Evolutionary conservation across 2,113 vertebrate species (phyloP).

Genomic region (Corvus cornix): DNA sequence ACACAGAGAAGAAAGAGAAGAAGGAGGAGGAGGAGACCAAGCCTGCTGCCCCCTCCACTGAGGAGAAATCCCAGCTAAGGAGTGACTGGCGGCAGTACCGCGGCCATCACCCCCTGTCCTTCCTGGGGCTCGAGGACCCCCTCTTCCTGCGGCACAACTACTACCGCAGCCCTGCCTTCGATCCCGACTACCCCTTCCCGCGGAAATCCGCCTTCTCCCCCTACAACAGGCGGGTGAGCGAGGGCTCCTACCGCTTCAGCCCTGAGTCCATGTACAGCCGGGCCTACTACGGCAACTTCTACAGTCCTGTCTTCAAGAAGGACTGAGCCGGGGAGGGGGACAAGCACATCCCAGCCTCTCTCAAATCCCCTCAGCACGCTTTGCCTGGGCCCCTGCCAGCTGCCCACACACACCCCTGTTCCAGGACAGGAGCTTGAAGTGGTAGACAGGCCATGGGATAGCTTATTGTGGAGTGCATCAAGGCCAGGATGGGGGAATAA

Average conservation of each 20-base stretch:
- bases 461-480: background rate
- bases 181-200: background rate
- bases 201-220: conserved; percentile 32
- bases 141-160: conserved; percentile 23
- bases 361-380: background rate
- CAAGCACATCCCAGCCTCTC: accelerated
- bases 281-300: conserved; percentile 54
- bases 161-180: conserved; percentile 30
- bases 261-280: conserved; percentile 64
- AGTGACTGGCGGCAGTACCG: conserved; percentile 34
- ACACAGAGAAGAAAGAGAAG: background rate
- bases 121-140: conserved; percentile 64
- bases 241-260: conserved; percentile 75
- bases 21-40: conserved; percentile 22
- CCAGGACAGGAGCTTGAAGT: background rate
- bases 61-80: conserved; percentile 31
- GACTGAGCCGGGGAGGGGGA: conserved; percentile 16
- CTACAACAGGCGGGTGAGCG: conserved; percentile 63
- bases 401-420: background rate
- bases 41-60: background rate
- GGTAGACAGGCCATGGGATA: background rate
- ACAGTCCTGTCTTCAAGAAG: conserved; percentile 69
- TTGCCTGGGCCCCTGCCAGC: background rate
- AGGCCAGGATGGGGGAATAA: background rate
- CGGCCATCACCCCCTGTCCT: conserved; percentile 40